A percentile compares a stretch with the other conserved stretches of the same genome.
Evolutionary conservation across 64 coral and sea anemone species (phyloP).

Genomic region (Platygyra sinensis): DNA sequence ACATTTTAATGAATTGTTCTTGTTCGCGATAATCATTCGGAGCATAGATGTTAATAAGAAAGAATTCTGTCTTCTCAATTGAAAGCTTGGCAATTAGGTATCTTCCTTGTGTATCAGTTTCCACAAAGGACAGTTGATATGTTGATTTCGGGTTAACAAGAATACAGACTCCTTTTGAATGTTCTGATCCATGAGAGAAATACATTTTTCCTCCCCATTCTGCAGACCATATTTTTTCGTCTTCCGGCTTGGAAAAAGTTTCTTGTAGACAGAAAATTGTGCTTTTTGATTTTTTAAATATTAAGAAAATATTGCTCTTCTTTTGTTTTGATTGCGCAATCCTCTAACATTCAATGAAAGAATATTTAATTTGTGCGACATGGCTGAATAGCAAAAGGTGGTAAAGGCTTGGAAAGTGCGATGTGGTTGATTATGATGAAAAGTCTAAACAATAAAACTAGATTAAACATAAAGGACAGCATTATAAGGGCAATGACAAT

Average conservation of each 20-base stretch:
- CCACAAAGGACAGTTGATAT: not conserved
- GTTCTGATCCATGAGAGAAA: conserved; percentile 9
- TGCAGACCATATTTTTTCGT: not conserved
- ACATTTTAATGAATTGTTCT: no score
- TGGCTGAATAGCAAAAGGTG: no score
- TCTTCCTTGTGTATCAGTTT: conserved; percentile 3
- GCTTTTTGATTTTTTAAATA: not conserved
- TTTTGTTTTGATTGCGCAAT: not conserved
- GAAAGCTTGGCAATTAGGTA: conserved; percentile 4
- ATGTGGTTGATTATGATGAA: no score
- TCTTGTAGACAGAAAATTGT: not conserved
- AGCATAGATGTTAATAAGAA: not conserved
- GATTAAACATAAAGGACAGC: no score
- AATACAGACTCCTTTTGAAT: conserved; percentile 16
- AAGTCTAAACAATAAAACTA: no score
- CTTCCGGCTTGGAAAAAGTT: no score
- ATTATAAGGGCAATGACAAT: no score
- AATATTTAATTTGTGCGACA: no score
- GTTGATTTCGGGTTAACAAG: not conserved
- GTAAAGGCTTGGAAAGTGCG: no score
- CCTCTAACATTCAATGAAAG: no score
- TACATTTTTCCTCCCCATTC: conserved; percentile 2
- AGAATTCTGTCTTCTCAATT: conserved; percentile 1
- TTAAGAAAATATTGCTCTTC: conserved; percentile 24
- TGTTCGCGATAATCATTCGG: no score